phyloP scores from a whole-genome alignment of 2,888 invertebrate genomes.

The Agrochola litura region DNA sequence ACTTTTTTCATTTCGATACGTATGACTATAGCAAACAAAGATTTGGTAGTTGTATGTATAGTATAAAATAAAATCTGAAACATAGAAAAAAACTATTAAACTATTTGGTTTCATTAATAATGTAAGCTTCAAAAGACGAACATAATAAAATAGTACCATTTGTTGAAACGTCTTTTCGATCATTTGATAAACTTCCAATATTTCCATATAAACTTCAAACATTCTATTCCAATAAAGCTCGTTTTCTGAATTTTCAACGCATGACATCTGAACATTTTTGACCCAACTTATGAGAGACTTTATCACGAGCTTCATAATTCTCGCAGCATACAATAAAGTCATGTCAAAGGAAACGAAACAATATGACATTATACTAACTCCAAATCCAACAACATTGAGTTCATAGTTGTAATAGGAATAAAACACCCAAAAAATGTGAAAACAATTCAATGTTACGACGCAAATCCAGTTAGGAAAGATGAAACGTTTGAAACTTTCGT shows the following conservation, averaged over 20 bases:
- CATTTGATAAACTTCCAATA: conserved; percentile 14
- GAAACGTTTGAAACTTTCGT: not conserved
- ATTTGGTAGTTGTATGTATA: conserved; percentile 15
- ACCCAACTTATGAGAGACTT: conserved; percentile 13
- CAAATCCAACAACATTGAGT: conserved; percentile 6
- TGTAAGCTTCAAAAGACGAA: not conserved
- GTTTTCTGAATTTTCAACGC: not conserved
- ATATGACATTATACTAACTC: conserved; percentile 16
- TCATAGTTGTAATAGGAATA: conserved; percentile 20
- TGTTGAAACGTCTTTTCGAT: conserved; percentile 8
- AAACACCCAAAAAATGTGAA: conserved; percentile 15
- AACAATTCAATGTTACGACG: conserved; percentile 5
- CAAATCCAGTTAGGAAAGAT: not conserved
- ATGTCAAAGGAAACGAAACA: conserved; percentile 19
- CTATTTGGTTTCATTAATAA: not conserved
- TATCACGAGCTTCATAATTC: conserved; percentile 23
- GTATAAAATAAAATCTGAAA: conserved; percentile 32
- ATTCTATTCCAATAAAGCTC: conserved; percentile 20
- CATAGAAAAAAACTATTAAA: not conserved
- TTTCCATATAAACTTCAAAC: conserved; percentile 4
- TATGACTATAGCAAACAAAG: conserved; percentile 10
- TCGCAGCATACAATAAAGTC: conserved; percentile 17
- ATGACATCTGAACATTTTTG: not conserved
- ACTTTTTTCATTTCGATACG: conserved; percentile 31
- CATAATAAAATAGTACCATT: not conserved